Evolutionary conservation across 2,113 vertebrate species (phyloP), one percentile per base, ranked within the genome.

Genomic region (Erythrocercus mccallii): DNA sequence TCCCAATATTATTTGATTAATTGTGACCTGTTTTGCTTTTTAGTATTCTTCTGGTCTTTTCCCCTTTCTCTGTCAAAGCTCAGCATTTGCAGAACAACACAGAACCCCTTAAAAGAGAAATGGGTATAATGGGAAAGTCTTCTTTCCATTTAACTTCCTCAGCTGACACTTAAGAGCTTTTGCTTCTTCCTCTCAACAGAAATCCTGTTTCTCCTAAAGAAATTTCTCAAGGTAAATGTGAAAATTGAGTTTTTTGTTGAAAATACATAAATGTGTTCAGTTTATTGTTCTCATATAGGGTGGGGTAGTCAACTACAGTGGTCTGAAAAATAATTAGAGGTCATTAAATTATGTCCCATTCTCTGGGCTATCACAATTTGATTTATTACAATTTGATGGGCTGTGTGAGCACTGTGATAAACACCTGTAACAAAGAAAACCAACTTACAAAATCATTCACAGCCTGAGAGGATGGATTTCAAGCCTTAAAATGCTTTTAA

Each of bases 211-310:
- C 47, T 62, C 28, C 28, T 58, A 15, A 97, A 93, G 94, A 87
- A 90, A 44, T 69, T 47, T 58, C 78, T 74, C 92, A 78, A 97
- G 97, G 98, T 98, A 97, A 95, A 28, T 33, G 85, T 91, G 85
- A 18, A 18, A 64, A 90, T 37, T 10, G 38, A 77, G 22, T 37
- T 86, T 24, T 30, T 90, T 56, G 10, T 77, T 31, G 8, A 14
- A 14, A 33, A 27, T 45, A 27, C 0, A 0, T 28, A 12, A 44
- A 31, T 25, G 19, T 69, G 10, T 56, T 19, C 7, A 51, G 19
- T 60, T 88, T 60, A 19, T 38, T 21, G 7, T 58, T 51, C 33
- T 53, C 5, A 1, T 57, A 1, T 12, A 21, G 58, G 42, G 16
- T 44, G 15, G 12, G 18, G 10, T 35, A 28, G 19, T 58, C 14